A percentile compares a stretch with the other conserved stretches of the same genome.
These are phyloP conservation scores for Rhegmatorhina hoffmannsi DNA, from an alignment of 2,113 vertebrate genomes.

Conservation along the genomic window DNA sequence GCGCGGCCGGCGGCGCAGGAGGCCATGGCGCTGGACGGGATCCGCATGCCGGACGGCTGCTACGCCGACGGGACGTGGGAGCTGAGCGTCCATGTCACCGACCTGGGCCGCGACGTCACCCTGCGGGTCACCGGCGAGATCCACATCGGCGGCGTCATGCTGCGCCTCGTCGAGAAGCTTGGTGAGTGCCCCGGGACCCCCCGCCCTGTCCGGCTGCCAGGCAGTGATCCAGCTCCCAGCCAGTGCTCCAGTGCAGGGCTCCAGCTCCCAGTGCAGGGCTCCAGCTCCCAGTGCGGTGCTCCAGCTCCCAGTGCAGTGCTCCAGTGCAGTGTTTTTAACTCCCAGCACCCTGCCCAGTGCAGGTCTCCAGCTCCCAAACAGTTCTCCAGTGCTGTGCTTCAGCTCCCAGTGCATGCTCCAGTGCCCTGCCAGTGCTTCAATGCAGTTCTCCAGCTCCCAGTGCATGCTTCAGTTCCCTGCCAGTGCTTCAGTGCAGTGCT, in stretches of 20 bases:
- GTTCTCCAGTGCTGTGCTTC: too few relatives aligned
- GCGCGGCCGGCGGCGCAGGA: slow-evolving; percentile 59
- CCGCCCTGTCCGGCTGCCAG: fast-evolving
- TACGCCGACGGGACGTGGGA: slow-evolving; percentile 99
- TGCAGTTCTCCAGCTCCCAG: background rate
- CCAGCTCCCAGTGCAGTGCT: background rate
- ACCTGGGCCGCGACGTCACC: slow-evolving; percentile 93
- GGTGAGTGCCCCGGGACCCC: slow-evolving; percentile 73
- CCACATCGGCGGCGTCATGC: slow-evolving; percentile 98
- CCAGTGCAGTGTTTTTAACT: background rate
- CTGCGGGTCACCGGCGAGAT: slow-evolving; percentile 95
- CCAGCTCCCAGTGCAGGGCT: background rate
- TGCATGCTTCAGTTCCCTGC: too few relatives aligned
- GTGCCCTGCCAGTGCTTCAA: background rate
- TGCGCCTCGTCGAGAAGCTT: slow-evolving; percentile 96
- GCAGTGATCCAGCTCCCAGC: background rate
- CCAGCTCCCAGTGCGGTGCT: background rate
- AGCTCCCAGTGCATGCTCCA: background rate
- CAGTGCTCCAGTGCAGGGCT: too few relatives aligned
- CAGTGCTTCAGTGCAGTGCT: background rate
- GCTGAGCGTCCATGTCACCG: slow-evolving; percentile 94
- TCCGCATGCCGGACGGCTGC: slow-evolving; percentile 99
- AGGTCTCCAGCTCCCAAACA: background rate
- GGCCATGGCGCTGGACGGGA: slow-evolving; percentile 97
- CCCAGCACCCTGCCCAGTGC: too few relatives aligned